phyloP scores from a whole-genome alignment of 2,888 invertebrate genomes.

The Macaria liturata region DNA sequence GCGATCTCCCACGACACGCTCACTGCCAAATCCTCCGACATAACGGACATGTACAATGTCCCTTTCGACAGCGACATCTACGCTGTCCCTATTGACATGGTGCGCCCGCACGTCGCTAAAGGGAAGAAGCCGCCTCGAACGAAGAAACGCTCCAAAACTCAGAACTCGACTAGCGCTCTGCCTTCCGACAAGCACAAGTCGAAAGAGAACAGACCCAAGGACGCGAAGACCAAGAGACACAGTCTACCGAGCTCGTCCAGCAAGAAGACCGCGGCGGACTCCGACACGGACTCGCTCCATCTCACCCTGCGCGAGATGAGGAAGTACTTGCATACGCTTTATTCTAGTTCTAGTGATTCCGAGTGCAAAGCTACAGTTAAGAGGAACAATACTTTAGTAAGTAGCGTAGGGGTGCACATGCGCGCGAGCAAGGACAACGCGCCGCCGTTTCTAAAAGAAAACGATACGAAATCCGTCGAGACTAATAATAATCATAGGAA shows the following conservation, averaged over 20 bases:
- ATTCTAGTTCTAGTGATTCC: constrained; percentile 90
- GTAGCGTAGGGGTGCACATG: constrained; percentile 68
- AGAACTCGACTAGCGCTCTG: constrained; percentile 49
- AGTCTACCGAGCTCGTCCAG: constrained; percentile 87
- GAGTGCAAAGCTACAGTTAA: constrained; percentile 75
- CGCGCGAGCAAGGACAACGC: constrained; percentile 61
- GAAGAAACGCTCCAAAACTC: constrained; percentile 68
- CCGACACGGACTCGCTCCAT: constrained; percentile 88
- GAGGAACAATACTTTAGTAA: constrained; percentile 73
- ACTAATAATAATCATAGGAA: constrained; percentile 77
- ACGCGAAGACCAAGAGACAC: constrained; percentile 84
- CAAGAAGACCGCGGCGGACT: constrained; percentile 78
- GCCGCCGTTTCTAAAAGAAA: constrained; percentile 62
- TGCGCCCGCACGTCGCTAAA: constrained; percentile 81
- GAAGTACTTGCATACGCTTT: constrained; percentile 91
- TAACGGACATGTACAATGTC: constrained; percentile 93
- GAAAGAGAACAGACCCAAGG: constrained; percentile 64
- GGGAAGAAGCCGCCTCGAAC: constrained; percentile 66
- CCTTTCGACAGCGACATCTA: constrained; percentile 95
- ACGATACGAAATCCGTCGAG: constrained; percentile 61
- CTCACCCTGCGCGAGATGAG: constrained; percentile 93
- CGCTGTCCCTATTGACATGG: constrained; percentile 92
- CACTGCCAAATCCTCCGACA: constrained; percentile 87
- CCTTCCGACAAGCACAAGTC: constrained; percentile 53
- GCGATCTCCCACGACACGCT: constrained; percentile 94